These are phyloP conservation scores for Icerya purchasi DNA, from an alignment of 2,888 invertebrate genomes.

Conservation along the genomic window DNA sequence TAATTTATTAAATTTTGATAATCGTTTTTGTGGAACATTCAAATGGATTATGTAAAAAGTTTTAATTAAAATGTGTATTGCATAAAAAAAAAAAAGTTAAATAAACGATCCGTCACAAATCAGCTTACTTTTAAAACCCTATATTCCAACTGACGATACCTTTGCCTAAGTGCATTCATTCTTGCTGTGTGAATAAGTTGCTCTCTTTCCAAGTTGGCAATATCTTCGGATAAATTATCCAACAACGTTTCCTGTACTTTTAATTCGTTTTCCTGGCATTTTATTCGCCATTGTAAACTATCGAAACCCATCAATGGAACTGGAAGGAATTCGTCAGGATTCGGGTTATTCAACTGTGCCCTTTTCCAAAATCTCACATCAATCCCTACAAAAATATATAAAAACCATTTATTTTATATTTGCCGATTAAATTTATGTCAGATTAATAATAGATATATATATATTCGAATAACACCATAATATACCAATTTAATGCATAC, in stretches of 20 bases:
- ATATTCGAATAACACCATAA: not conserved
- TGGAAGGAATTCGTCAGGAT: constrained; percentile 70
- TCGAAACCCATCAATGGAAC: constrained; percentile 79
- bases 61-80: too few species aligned
- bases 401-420: too few species aligned
- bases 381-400: constrained; percentile 39
- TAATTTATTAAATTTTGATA: too few species aligned
- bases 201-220: constrained; percentile 54
- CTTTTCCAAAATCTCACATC: constrained; percentile 87
- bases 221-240: constrained; percentile 52
- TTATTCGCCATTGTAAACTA: constrained; percentile 42
- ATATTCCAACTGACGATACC: constrained; percentile 61
- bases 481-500: not conserved
- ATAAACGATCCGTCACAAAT: too few species aligned
- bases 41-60: too few species aligned
- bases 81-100: too few species aligned
- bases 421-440: too few species aligned
- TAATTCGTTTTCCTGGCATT: constrained; percentile 66
- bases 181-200: constrained; percentile 60
- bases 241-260: constrained; percentile 60
- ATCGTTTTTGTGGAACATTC: too few species aligned
- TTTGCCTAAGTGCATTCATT: constrained; percentile 43
- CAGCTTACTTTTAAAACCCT: constrained; percentile 52
- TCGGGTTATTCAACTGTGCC: constrained; percentile 87
- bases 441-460: too few species aligned